Evolutionary conservation across 2,888 invertebrate species (phyloP).

Genomic region (Diarsia mendica): DNA sequence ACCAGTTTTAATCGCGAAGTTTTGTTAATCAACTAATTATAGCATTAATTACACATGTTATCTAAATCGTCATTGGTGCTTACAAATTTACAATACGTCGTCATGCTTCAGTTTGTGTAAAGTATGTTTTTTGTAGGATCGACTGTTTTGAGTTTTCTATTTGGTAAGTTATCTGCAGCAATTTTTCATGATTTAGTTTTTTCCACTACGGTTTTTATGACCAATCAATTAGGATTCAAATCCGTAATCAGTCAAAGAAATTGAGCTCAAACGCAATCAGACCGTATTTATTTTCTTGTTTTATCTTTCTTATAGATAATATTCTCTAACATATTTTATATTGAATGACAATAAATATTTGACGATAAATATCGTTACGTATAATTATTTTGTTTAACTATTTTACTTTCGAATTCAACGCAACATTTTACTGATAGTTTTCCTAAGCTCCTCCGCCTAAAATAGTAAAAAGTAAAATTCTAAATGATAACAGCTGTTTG

Average conservation of each 20-base stretch:
- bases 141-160: no score
- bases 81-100: not conserved
- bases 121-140: not conserved
- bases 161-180: no score
- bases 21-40: constrained; percentile 13
- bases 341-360: not conserved
- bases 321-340: not conserved
- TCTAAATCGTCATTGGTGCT: constrained; percentile 1
- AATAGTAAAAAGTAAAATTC: constrained; percentile 4
- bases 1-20: not conserved
- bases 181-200: no score
- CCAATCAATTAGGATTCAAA: no score
- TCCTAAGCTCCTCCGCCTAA: not conserved
- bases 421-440: not conserved
- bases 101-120: not conserved
- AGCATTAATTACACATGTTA: constrained; percentile 10
- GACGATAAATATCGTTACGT: not conserved
- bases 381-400: not conserved
- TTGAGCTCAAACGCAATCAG: no score
- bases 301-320: not conserved
- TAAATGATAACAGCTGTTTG: not conserved
- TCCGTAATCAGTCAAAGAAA: no score
- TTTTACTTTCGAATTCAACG: not conserved
- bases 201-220: no score
- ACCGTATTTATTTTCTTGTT: no score